Evolutionary conservation across 2,113 vertebrate genomes (phyloP), one percentile per base, ranked within the genome.

Genomic region (Pardalotus punctatus): DNA sequence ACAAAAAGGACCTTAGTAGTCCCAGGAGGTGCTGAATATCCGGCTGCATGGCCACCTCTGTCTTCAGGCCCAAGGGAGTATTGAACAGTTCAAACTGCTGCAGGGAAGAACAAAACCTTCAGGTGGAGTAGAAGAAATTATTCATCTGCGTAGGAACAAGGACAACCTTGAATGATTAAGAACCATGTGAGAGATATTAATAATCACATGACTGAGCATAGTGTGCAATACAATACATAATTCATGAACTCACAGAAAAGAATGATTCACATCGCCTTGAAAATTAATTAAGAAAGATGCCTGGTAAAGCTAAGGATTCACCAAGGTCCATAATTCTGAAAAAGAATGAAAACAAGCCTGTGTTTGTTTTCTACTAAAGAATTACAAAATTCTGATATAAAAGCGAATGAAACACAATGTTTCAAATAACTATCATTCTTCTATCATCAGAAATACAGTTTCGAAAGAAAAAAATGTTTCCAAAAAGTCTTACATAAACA

Each of bases 191-290:
- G n/a, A 69, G 38, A 70, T 57, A 92, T 91, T 93, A 96, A 80
- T 95, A 95, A 93, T 94, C 94, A 88, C 76, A 92, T 92, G 81
- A 95, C 74, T 86, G 96, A 96, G 23, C 71, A 80, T 78, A 70
- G 79, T 83, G 86, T 92, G 71, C 1, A 12, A 58, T 81, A 47
- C 20, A 69, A 94, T 93, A 40, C 71, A 96, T 91, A 93, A 95
- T 95, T 92, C 78, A 97, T 97, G 95, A 97, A 69, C 51, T 58
- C 36, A 45, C 58, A 61, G 70, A 69, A 81, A 85, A 89, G 89
- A 93, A 61, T 67, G 62, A 94, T 93, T 95, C 79, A 87, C 56
- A 47, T 92, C 2, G 29, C 71, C 90, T 94, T 90, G 74, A 87
- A 88, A 95, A 93, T 94, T 87, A 91, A 87, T 89, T 94, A 90